Evolutionary conservation across 2,797 vertebrate species (phyloP).

Genomic region (Eulemur coronatus): DNA sequence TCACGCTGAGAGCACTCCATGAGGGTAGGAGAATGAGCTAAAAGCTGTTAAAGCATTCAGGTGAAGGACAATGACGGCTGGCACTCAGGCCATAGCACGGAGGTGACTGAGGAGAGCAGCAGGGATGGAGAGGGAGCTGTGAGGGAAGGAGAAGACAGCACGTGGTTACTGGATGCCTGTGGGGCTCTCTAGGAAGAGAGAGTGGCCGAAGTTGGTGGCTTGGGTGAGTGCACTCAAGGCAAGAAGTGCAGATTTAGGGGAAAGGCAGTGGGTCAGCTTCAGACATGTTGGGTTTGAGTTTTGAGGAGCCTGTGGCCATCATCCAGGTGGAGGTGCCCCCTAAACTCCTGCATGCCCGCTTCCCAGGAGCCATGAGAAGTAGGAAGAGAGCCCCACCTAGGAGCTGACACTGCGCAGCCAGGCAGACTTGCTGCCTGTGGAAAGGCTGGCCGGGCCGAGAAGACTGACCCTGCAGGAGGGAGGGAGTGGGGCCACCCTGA

Average conservation of each 20-base stretch:
- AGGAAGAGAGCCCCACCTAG: not conserved
- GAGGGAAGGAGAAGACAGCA: too few relatives aligned
- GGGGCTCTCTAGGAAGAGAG: not conserved
- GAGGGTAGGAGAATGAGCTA: not conserved
- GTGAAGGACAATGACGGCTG: not conserved
- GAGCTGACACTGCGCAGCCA: rapidly evolving
- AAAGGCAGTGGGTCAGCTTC: too few relatives aligned
- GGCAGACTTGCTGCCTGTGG: not conserved
- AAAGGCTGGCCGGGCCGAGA: not conserved
- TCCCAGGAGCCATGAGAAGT: not conserved
- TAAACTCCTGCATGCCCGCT: not conserved
- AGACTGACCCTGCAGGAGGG: rapidly evolving
- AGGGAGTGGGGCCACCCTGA: too few relatives aligned
- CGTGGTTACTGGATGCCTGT: rapidly evolving
- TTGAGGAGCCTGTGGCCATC: not conserved
- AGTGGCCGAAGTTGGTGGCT: not conserved
- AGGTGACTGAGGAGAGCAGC: not conserved
- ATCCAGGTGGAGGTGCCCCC: too few relatives aligned
- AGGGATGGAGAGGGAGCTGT: rapidly evolving
- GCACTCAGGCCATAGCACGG: not conserved
- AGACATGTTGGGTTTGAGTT: not conserved
- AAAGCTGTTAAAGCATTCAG: not conserved
- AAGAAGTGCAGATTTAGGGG: not conserved
- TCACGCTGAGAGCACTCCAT: not conserved
- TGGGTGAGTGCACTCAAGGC: not conserved